Base-by-base conservation (phyloP, 2,888 invertebrate genomes). In the Omphaloscelis lunosa region DNA sequence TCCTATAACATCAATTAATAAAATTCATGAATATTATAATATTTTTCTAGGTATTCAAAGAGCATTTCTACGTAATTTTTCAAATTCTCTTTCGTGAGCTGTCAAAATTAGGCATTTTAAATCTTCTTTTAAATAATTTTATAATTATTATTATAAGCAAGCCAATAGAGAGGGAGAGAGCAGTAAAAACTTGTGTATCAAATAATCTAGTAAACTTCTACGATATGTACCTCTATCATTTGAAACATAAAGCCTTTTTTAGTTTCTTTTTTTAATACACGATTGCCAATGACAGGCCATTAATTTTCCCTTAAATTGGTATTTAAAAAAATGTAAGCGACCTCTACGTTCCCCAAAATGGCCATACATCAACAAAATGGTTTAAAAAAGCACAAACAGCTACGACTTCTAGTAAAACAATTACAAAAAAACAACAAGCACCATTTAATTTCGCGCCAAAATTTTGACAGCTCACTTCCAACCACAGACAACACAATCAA, bases 381-480 rank as follows among this genome's bases (percentile, higher is more conserved):
- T 27, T 6, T 59, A n/a, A 4, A 34, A 53, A 59, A 53, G 58
- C 63, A 59, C n/a, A 65, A 56, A 59, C 17, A 65, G 29, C 56
- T 65, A 68, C 20, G 1, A 65, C 68, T 48, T 53, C 15, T 51
- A 56, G 0, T 29, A 63, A 59, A 34, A 45, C 34, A 7, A n/a
- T 65, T 34, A 61, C 6, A 15, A 69, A 75, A 59, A 82, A 58
- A 45, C 59, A 65, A 68, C 71, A 86, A 87, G 82, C 85, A 81
- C 73, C 65, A 63, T 75, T 73, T 63, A 29, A 62, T 48, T 74
- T 72, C 77, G 72, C 86, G 83, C 85, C 79, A 83, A 81, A 82
- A 85, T 86, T 84, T 86, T 87, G 86, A 88, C 86, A 90, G 87
- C 86, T 84, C 72, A 87, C 75, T 41, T 69, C 51, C 48, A 74